A percentile compares a stretch with the other conserved stretches of the same genome.
Conservation (phyloP, 2,797 vertebrate genomes). For the Lepilemur septentrionalis region DNA sequence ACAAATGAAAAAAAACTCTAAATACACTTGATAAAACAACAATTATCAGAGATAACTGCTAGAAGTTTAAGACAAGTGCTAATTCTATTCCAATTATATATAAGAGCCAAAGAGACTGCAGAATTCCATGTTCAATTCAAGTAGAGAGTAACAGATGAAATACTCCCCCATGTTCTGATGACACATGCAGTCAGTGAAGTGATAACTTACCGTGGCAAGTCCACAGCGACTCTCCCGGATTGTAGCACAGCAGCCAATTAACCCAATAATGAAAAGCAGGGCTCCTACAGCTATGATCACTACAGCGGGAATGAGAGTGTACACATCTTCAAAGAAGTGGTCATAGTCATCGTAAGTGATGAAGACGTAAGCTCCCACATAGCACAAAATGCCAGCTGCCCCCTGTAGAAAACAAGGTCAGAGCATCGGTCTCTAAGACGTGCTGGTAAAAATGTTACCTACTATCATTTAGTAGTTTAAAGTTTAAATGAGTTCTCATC, state of each 20-base stretch:
- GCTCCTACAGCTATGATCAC: slow-evolving; percentile 96
- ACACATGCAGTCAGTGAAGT: fast-evolving
- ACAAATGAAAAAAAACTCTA: slow-evolving; percentile 5
- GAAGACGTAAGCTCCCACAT: slow-evolving; percentile 98
- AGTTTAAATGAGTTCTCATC: slow-evolving; percentile 2
- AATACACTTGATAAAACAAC: slow-evolving; percentile 12
- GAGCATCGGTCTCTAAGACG: neutral
- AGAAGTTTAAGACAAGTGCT: slow-evolving; percentile 4
- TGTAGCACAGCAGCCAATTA: slow-evolving; percentile 98
- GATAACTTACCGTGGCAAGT: slow-evolving; percentile 92
- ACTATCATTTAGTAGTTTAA: neutral
- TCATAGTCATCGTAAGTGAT: slow-evolving; percentile 99
- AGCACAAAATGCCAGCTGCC: slow-evolving; percentile 97
- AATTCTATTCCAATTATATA: neutral
- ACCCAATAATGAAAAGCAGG: slow-evolving; percentile 95
- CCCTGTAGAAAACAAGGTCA: slow-evolving; percentile 85
- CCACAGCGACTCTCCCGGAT: slow-evolving; percentile 97
- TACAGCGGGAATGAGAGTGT: slow-evolving; percentile 95
- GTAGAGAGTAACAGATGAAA: neutral
- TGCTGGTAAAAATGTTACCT: neutral
- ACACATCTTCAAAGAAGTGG: slow-evolving; percentile 98
- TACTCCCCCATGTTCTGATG: fast-evolving
- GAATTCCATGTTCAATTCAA: neutral
- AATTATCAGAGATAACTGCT: neutral
- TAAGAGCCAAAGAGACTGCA: neutral